phyloP scores from a whole-genome alignment of 2,888 invertebrate genomes.

The Hirtodrosophila duncani region DNA sequence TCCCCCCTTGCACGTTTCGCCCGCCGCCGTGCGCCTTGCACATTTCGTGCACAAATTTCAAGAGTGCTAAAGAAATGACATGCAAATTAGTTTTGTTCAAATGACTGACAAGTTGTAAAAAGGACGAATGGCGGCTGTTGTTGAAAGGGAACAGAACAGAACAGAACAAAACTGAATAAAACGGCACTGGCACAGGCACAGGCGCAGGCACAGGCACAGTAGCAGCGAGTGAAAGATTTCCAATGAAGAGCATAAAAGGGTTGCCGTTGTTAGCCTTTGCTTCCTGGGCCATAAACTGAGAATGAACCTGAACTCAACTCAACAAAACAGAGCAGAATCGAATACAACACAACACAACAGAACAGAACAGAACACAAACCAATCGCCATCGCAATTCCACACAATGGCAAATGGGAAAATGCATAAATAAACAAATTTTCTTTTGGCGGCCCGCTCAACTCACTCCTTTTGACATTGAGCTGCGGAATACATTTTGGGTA shows the following conservation, averaged over 20 bases:
- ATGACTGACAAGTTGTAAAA: slow-evolving; percentile 72
- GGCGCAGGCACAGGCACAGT: neutral
- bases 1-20: slow-evolving; percentile 14
- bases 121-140: slow-evolving; percentile 5
- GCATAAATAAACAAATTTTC: too few relatives aligned
- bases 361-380: too few relatives aligned
- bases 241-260: slow-evolving; percentile 50
- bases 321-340: too few relatives aligned
- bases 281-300: slow-evolving; percentile 7
- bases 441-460: too few relatives aligned
- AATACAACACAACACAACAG: too few relatives aligned
- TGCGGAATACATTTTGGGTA: neutral
- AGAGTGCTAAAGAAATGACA: slow-evolving; percentile 74
- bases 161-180: too few relatives aligned
- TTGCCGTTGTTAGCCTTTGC: slow-evolving; percentile 32
- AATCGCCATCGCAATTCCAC: too few relatives aligned
- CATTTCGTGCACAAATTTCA: slow-evolving; percentile 65
- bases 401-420: too few relatives aligned
- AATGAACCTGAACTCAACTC: neutral
- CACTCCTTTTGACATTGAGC: too few relatives aligned
- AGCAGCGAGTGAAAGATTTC: slow-evolving; percentile 40
- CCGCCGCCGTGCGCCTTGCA: too few relatives aligned
- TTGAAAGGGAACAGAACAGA: neutral
- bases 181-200: neutral
- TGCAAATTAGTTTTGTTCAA: slow-evolving; percentile 74